A percentile compares a stretch with the other conserved stretches of the same genome.
These are phyloP conservation scores for Delia radicum DNA, from an alignment of 1,140 invertebrate species.

Conservation along the genomic window DNA sequence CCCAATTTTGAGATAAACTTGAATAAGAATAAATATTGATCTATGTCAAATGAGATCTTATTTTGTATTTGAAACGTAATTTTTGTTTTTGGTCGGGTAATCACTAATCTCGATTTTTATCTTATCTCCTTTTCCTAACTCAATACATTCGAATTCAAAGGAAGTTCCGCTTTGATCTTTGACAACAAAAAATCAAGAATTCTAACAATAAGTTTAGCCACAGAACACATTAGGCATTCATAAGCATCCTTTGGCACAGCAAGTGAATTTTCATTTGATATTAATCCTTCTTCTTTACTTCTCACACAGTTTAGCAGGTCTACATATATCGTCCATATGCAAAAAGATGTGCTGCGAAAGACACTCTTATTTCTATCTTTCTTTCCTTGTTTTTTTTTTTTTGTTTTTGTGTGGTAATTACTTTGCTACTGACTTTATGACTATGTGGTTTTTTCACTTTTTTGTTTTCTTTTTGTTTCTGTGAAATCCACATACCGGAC, in stretches of 20 bases:
- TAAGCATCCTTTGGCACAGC: too few species aligned
- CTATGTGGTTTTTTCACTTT: slow-evolving; percentile 27
- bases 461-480: not conserved
- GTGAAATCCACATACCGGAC: not conserved
- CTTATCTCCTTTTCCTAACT: too few species aligned
- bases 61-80: too few species aligned
- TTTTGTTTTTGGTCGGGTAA: too few species aligned
- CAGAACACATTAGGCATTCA: too few species aligned
- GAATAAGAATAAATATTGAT: too few species aligned
- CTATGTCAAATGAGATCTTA: too few species aligned
- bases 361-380: not conserved
- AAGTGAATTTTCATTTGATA: not conserved
- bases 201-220: too few species aligned
- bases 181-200: not conserved
- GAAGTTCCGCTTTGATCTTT: not conserved
- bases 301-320: not conserved
- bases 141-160: not conserved
- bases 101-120: too few species aligned
- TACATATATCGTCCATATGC: not conserved
- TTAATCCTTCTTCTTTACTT: not conserved
- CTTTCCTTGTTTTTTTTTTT: not conserved
- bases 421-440: slow-evolving; percentile 51
- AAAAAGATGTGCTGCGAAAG: not conserved
- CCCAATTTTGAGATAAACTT: too few species aligned
- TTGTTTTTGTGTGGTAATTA: not conserved